Evolutionary conservation across 2,888 invertebrate genomes (phyloP).

Genomic region (Watsonalla binaria): DNA sequence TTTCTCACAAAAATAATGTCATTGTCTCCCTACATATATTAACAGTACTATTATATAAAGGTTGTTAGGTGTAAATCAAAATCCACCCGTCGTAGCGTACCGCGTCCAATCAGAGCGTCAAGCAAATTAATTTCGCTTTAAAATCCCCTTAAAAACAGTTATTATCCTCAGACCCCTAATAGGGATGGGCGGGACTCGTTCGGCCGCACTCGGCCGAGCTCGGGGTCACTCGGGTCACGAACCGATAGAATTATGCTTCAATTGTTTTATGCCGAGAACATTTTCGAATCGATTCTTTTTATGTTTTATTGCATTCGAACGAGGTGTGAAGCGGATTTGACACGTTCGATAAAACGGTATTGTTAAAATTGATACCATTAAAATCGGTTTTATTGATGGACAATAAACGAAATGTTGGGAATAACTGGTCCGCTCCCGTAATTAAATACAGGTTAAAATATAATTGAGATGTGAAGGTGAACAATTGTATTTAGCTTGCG

Average conservation of each 20-base stretch:
- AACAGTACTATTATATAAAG: not conserved
- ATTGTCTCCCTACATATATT: not conserved
- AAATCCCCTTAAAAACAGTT: slow-evolving; percentile 37
- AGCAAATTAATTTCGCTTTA: slow-evolving; percentile 24
- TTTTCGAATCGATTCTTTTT: slow-evolving; percentile 9
- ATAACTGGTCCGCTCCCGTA: slow-evolving; percentile 33
- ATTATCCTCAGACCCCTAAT: slow-evolving; percentile 44
- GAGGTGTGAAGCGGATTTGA: slow-evolving; percentile 51
- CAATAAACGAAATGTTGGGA: slow-evolving; percentile 8
- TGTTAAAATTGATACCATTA: slow-evolving; percentile 27
- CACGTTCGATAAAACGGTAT: slow-evolving; percentile 41
- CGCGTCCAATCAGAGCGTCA: not conserved
- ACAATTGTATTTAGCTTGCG: slow-evolving; percentile 47
- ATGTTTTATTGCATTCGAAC: slow-evolving; percentile 46
- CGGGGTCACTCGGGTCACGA: slow-evolving; percentile 21
- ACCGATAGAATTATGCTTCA: slow-evolving; percentile 65
- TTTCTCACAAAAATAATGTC: no score
- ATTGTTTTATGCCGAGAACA: slow-evolving; percentile 53
- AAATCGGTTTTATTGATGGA: not conserved
- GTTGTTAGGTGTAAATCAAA: not conserved
- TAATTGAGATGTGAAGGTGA: slow-evolving; percentile 60
- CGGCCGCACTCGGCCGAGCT: slow-evolving; percentile 25
- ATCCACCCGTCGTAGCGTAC: not conserved
- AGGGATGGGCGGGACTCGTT: slow-evolving; percentile 44
- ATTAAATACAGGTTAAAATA: slow-evolving; percentile 57